Base-by-base conservation (phyloP, 2,113 vertebrate species). In the Corvus moneduloides region DNA sequence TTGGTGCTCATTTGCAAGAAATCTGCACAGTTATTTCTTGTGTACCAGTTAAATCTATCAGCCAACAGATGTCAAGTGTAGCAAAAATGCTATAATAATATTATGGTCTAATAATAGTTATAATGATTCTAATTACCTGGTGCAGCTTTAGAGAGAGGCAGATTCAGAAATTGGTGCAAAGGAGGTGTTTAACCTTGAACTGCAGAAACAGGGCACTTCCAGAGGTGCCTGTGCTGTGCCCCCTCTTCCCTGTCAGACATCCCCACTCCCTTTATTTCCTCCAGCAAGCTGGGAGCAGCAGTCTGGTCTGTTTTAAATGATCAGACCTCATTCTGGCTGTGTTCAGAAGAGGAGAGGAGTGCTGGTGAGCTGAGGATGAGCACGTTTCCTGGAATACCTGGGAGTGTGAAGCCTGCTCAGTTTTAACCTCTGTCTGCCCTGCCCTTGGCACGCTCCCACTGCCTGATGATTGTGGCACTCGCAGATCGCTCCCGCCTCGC, bases 21-120 rank as follows among this genome's bases (percentile, higher is more conserved):
- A 93, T 95, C 61, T 81, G 72, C 17, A 17, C 96, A 96, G 88
- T 97, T 98, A 97, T 92, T 98, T 96, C 97, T 97, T 98, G 97
- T 95, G 80, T 97, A 97, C 95, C 27, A 67, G 95, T 96, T 97
- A 97, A 97, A 95, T 94, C 95, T 97, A 97, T 97, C 94, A 97
- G 96, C 95, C 97, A 98, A 97, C 96, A 98, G 96, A 98, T 97
- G 96, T 97, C 96, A 98, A 98, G 84, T 96, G 86, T 89, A 96
- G 91, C 93, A 95, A 97, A 97, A 97, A 96, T 89, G 51, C 94
- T 97, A 92, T 97, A 96, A 97, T 97, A 95, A 97, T 98, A 95
- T 97, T 98, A 96, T 95, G 94, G 96, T 97, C 94, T 97, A 91
- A 97, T 97, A 97, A 97, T 97, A 97, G 97, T 97, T 97, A 93